Evolutionary conservation across 2,113 vertebrate species (phyloP), one percentile per base, ranked within the genome.

Genomic region (Chitala chitala): DNA sequence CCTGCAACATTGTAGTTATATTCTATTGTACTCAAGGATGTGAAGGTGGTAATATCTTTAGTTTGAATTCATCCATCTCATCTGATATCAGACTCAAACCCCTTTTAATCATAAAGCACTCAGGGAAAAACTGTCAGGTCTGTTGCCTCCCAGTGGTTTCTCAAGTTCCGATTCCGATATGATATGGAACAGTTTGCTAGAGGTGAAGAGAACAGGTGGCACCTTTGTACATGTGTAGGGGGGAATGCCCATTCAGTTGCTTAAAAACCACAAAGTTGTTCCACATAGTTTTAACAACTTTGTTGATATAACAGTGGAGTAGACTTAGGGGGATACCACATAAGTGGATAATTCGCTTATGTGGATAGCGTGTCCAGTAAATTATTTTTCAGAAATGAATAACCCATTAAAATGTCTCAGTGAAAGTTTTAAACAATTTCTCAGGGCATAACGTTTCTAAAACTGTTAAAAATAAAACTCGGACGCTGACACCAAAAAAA

Each of bases 51-150:
- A 29, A n/a, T 48, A 10, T 15, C 46, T 48, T 48, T 15, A 63
- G 33, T 36, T 12, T 63, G 59, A 63, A 63, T 63, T 20, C 59
- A 63, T 63, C 31, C 29, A 13, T 63, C 10, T 63, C 59, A 63
- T 33, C 29, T 56, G 36, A 73, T 38, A 42, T 26, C 33, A 73
- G n/a, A n/a, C n/a, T n/a, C n/a, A n/a, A n/a, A n/a, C n/a, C n/a
- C n/a, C n/a, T n/a, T n/a, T n/a, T n/a, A n/a, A n/a, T n/a, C n/a
- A n/a, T 12, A n/a, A 20, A 22, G 20, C 33, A 26, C 36, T 42
- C n/a, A 58, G 36, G 53, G 44, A 63, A 59, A 73, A 7, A 73
- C 26, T 26, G 22, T 24, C 38, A n/a, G n/a, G n/a, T n/a, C n/a
- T n/a, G n/a, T n/a, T n/a, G n/a, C n/a, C n/a, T 72, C 38, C 53